Evolutionary conservation across 1,140 invertebrate genomes (phyloP).

Genomic region (Drosophila seguyi): DNA sequence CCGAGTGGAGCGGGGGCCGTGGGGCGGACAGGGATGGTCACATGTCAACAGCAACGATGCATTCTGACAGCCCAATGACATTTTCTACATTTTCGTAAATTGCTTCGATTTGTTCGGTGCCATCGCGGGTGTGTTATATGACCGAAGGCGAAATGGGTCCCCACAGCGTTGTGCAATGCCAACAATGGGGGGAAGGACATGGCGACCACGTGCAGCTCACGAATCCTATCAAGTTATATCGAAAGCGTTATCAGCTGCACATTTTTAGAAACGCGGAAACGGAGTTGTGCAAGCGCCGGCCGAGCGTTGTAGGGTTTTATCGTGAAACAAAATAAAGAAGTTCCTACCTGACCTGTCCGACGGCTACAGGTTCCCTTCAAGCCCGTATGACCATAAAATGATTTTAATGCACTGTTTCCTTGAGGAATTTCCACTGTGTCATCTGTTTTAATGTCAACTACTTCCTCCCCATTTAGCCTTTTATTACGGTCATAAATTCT

Average conservation of each 20-base stretch:
- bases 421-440: constrained; percentile 7
- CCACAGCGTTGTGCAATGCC: constrained; percentile 47
- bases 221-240: constrained; percentile 8
- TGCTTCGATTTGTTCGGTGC: constrained; percentile 79
- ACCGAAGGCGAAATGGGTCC: constrained; percentile 51
- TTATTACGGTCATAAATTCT: constrained; percentile 37
- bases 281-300: background rate
- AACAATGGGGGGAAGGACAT: constrained; percentile 4
- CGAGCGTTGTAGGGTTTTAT: background rate
- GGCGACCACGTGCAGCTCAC: constrained; percentile 15
- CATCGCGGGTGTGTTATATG: constrained; percentile 64
- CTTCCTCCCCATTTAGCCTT: constrained; percentile 35
- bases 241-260: constrained; percentile 26
- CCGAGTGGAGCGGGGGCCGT: background rate
- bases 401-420: constrained; percentile 1
- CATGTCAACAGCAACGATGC: constrained; percentile 83
- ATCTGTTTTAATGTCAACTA: constrained; percentile 26
- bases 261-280: constrained; percentile 9
- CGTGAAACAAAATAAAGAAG: background rate
- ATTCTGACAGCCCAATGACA: constrained; percentile 84
- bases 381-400: background rate
- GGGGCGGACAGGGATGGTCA: constrained; percentile 51
- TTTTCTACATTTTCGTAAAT: constrained; percentile 85
- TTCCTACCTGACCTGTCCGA: background rate
- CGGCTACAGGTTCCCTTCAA: background rate